phyloP scores from a whole-genome alignment of 2,797 vertebrate species.

The Pagetopsis macropterus region DNA sequence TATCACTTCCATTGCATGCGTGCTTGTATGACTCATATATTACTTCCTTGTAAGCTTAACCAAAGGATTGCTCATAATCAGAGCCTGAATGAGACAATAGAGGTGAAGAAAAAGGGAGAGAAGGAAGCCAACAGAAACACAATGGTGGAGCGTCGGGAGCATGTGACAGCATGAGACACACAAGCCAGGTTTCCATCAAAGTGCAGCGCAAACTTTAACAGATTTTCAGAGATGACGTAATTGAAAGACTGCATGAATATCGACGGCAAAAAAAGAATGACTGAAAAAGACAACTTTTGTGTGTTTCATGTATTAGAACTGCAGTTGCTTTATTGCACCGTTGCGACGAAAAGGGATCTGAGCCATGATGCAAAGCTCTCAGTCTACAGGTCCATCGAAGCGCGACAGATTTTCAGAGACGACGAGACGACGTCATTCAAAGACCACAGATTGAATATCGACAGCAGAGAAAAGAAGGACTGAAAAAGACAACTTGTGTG shows the following conservation, averaged over 20 bases:
- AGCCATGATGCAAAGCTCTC: no score
- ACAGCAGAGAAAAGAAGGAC: neutral
- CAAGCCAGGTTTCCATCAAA: neutral
- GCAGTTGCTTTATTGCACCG: no score
- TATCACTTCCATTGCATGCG: neutral
- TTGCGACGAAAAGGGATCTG: no score
- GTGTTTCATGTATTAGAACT: neutral
- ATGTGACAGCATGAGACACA: slow-evolving; percentile 9
- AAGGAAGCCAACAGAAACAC: slow-evolving; percentile 13
- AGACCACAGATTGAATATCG: neutral
- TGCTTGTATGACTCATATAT: slow-evolving; percentile 35
- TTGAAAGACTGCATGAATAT: neutral
- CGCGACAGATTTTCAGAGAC: neutral
- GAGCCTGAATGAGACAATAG: slow-evolving; percentile 26
- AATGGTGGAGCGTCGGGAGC: neutral
- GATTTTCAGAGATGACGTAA: neutral
- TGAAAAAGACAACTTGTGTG: neutral
- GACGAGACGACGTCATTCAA: neutral
- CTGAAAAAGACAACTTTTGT: neutral
- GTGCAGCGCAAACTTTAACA: neutral
- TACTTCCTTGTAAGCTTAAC: slow-evolving; percentile 23
- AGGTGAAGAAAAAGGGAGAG: neutral
- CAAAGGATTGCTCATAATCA: slow-evolving; percentile 43
- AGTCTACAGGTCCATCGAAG: neutral
- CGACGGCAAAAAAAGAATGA: neutral